Evolutionary conservation across 2,113 vertebrate species (phyloP).

Genomic region (Zosterops japonicus): DNA sequence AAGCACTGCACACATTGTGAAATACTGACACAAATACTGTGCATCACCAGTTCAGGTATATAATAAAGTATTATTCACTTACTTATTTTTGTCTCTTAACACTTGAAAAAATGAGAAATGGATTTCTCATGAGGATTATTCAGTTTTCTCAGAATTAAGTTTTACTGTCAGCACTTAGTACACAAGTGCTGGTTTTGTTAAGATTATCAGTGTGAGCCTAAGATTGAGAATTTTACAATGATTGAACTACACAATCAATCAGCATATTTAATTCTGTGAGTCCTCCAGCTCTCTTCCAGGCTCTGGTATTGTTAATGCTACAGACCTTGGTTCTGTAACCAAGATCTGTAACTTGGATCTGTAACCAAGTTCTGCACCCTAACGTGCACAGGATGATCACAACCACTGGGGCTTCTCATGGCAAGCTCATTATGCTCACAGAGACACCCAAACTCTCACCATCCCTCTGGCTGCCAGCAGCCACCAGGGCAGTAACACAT

Average conservation of each 20-base stretch:
- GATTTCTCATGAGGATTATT: not conserved
- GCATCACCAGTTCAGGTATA: not conserved
- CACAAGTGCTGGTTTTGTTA: not conserved
- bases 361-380: too few species aligned
- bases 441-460: not conserved
- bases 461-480: not conserved
- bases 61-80: not conserved
- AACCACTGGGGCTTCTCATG: accelerated
- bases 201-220: not conserved
- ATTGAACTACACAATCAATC: not conserved
- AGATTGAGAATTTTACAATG: not conserved
- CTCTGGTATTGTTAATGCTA: not conserved
- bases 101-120: not conserved
- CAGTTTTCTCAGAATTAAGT: not conserved
- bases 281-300: not conserved
- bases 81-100: not conserved
- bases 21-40: not conserved
- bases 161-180: not conserved
- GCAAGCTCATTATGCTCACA: not conserved
- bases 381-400: not conserved
- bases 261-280: not conserved
- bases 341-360: too few species aligned
- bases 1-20: not conserved
- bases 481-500: not conserved
- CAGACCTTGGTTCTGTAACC: not conserved